Conservation (phyloP, 2,888 invertebrate genomes). For the Dolichomitus sp. region DNA sequence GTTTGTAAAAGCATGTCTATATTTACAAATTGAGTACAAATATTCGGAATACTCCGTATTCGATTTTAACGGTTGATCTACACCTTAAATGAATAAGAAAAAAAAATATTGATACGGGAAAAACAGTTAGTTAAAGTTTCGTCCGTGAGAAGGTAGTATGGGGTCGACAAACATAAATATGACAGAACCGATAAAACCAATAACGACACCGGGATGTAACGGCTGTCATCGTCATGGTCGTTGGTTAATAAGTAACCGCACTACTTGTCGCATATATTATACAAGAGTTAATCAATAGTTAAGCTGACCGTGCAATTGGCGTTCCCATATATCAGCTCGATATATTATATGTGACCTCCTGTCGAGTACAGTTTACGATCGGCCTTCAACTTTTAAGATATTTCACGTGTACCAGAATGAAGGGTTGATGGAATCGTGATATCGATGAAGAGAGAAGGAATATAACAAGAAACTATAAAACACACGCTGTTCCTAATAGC, state of each 20-base stretch:
- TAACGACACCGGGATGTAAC: slow-evolving; percentile 16
- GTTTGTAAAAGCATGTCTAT: too few species aligned
- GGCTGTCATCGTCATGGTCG: slow-evolving; percentile 12
- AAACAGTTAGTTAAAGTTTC: background rate
- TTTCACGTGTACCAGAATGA: slow-evolving; percentile 28
- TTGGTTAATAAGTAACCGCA: slow-evolving; percentile 7
- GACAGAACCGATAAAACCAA: slow-evolving; percentile 71
- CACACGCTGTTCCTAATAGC: background rate
- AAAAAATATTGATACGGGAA: background rate
- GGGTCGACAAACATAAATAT: background rate
- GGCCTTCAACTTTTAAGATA: slow-evolving; percentile 32
- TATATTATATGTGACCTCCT: background rate
- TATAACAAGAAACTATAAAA: background rate
- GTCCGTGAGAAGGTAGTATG: slow-evolving; percentile 68
- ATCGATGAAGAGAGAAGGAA: background rate
- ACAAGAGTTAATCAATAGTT: background rate
- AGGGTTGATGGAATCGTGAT: slow-evolving; percentile 35
- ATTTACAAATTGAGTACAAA: too few species aligned
- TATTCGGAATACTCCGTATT: too few species aligned
- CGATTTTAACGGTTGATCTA: too few species aligned
- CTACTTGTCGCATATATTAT: background rate
- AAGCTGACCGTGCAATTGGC: background rate
- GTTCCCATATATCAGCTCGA: slow-evolving; percentile 2
- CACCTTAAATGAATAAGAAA: background rate
- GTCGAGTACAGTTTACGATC: slow-evolving; percentile 34